These are phyloP conservation scores for Drosophila phalerata DNA, from an alignment of 2,888 invertebrate species.

Conservation along the genomic window DNA sequence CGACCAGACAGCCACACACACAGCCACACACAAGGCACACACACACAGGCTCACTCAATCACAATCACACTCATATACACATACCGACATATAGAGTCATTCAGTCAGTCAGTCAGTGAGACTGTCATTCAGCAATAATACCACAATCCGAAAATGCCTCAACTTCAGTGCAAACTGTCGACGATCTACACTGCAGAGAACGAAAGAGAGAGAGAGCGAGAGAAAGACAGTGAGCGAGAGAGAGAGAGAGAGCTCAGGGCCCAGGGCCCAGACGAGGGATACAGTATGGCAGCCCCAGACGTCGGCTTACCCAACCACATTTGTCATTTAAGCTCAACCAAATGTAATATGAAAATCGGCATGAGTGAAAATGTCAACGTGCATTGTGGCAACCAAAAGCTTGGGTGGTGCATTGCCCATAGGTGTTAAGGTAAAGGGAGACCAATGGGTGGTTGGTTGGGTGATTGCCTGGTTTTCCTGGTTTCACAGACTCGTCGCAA, in stretches of 20 bases:
- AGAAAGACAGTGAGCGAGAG: not conserved
- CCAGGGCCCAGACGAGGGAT: constrained; percentile 16
- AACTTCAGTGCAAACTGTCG: constrained; percentile 58
- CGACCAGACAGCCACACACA: constrained; percentile 55
- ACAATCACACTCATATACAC: constrained; percentile 11
- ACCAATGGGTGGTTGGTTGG: not conserved
- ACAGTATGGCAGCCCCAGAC: constrained; percentile 60
- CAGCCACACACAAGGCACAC: constrained; percentile 26
- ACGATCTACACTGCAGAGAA: constrained; percentile 36
- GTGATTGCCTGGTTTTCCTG: constrained; percentile 33
- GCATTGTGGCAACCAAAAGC: constrained; percentile 51
- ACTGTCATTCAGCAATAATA: constrained; percentile 69
- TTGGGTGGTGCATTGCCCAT: constrained; percentile 28
- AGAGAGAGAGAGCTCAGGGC: not conserved
- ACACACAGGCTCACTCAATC: constrained; percentile 10
- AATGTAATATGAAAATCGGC: constrained; percentile 79
- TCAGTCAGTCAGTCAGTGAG: constrained; percentile 41
- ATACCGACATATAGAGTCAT: constrained; percentile 48
- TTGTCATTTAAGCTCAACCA: constrained; percentile 79
- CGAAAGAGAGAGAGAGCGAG: not conserved
- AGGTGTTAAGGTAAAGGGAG: constrained; percentile 22
- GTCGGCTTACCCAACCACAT: constrained; percentile 76
- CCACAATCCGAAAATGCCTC: constrained; percentile 72
- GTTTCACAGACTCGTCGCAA: constrained; percentile 51
- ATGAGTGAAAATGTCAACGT: constrained; percentile 76